Evolutionary conservation across 2,888 invertebrate genomes (phyloP), one percentile per base, ranked within the genome.

Genomic region (Tanaodytes sp.): DNA sequence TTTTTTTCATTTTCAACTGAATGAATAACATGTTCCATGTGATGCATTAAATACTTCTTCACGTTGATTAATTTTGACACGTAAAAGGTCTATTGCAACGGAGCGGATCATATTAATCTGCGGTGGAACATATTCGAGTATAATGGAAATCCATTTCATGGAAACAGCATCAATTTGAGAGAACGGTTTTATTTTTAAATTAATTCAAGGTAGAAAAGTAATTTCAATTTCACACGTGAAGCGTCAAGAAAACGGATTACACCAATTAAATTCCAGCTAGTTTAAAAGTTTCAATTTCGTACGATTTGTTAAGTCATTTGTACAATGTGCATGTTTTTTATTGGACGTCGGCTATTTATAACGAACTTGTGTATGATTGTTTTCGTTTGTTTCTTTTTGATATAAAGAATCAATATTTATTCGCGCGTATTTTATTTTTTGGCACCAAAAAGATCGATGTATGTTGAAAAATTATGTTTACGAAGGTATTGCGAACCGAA

Each of bases 111-210:
- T 19, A 42, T 54, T 54, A 43, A 42, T 42, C 54, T 30, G n/a
- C 40, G 30, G 42, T 54, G 54, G 33, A 54, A 43, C 42, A 33
- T 30, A 42, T 54, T 43, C 20, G 42, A 42, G 30, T 42, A 54
- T 52, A 33, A 43, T 42, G 42, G 19, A 33, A 43, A 43, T 52
- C 40, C 30, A 40, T 52, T 40, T 40, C 30, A 52, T 52, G 40
- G 30, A 52, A 30, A 40, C 52, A 52, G 20, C 23, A 16, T 52
- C 8, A 16, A 16, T 30, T 52, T 52, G 19, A 2, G 18, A 12
- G n/a, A 18, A 40, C 27, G 30, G 30, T 51, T 39, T 27, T 39
- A 27, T 39, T 39, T 39, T 37, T 51, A 8, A 39, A 12, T 6
- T 36, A 14, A 15, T 48, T 36, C 19, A 36, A 27, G 8, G 16